Base-by-base conservation (phyloP, 2,113 vertebrate genomes). In the Numida meleagris region DNA sequence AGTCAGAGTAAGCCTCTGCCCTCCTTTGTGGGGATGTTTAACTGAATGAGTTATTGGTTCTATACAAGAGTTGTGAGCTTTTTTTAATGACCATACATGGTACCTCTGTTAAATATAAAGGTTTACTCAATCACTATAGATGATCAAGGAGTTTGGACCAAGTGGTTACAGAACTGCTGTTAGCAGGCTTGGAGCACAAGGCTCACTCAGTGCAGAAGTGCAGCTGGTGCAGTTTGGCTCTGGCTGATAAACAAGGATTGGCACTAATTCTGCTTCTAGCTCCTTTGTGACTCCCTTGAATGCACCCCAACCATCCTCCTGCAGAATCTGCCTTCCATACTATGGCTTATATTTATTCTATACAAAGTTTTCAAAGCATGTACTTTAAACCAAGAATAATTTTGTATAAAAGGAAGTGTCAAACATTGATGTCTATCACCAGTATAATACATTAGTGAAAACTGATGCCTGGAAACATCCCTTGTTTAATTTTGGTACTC, bases 51-150 rank as follows among this genome's bases (percentile, higher is more conserved):
- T 62, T 62, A 79, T 51, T 70, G 12, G 58, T 86, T 90, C 87
- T 88, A 75, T 90, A 46, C 75, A 84, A 80, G 59, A 81, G 33
- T 79, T 63, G 45, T 58, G 68, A 73, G 82, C 43, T 55, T 86
- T 78, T 82, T 67, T 83, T 94, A 66, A 73, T 91, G 73, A 75
- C 82, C 73, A 46, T 70, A 92, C 4, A 51, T 81, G 40, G 55
- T 80, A 70, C 27, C 95, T 23, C 21, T 92, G 71, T 86, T 87
- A 82, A 94, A 91, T 90, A 25, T 42, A 92, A 89, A 93, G n/a
- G 42, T 46, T 72, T 19, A 90, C 96, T 92, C 85, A 93, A 1
- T 80, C 86, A 85, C 25, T 15, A 4, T 21, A 84, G 66, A 75
- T 50, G 68, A 89, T 91, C 31, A n/a, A 86, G 72, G 78, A 59